Conservation (phyloP, 2,797 vertebrate species). For the Lagocephalus sceleratus region DNA sequence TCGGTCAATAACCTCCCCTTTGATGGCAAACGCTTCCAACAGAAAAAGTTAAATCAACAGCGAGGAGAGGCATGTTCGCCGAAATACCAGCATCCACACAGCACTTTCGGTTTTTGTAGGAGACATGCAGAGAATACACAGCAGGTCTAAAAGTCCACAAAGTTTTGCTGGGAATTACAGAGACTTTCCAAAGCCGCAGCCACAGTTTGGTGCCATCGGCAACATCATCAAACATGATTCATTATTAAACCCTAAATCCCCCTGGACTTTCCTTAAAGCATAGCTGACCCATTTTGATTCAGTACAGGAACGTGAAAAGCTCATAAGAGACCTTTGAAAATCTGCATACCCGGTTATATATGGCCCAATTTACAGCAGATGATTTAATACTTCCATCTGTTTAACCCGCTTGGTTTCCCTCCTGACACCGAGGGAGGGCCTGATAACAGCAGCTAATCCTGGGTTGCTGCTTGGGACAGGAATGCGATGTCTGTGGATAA, state of each 20-base stretch:
- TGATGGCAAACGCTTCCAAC: conserved; percentile 14
- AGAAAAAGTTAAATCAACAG: neutral
- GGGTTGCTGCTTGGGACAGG: too few species aligned
- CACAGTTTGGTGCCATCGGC: conserved; percentile 20
- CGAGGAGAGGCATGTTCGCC: too few species aligned
- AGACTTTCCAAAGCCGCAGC: conserved; percentile 4
- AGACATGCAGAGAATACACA: too few species aligned
- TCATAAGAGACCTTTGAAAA: conserved; percentile 19
- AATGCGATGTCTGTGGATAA: too few species aligned
- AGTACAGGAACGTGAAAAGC: conserved; percentile 23
- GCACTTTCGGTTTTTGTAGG: too few species aligned
- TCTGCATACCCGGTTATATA: conserved; percentile 8
- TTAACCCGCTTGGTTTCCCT: conserved; percentile 28
- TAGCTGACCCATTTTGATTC: conserved; percentile 46
- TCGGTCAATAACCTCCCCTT: conserved; percentile 8
- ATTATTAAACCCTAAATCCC: conserved; percentile 39
- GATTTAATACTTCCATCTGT: conserved; percentile 49
- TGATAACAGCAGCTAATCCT: too few species aligned
- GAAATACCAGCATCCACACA: too few species aligned
- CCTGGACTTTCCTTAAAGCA: conserved; percentile 27
- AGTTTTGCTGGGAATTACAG: conserved; percentile 1
- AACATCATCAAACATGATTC: conserved; percentile 22
- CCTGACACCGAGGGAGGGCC: neutral
- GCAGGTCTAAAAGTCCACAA: too few species aligned
- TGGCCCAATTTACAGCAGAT: conserved; percentile 33